Base-by-base conservation (phyloP, 2,113 vertebrate genomes). In the Chionis minor region DNA sequence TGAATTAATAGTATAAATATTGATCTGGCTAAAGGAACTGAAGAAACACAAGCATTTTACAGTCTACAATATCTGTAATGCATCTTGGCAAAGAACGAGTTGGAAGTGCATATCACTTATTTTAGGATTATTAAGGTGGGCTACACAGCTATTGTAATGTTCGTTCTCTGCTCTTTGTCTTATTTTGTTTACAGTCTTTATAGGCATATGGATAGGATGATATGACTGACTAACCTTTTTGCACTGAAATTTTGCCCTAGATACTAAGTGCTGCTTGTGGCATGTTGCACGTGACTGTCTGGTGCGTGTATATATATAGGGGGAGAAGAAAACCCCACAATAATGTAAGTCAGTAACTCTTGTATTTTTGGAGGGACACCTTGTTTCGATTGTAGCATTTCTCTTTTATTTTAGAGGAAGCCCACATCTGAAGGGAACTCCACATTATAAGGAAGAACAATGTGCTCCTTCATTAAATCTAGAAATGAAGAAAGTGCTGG, bases 371-470 rank as follows among this genome's bases (percentile, higher is more conserved):
- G 27, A 33, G 13, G 10, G 10, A 45, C 9, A 45, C 6, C 17
- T 42, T 73, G 22, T 72, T 93, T 77, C 56, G 85, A 3, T 23
- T 87, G 12, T 26, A 65, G 3, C 84, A 70, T 63, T 94, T 67
- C 83, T 88, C 18, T 88, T 92, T 86, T 84, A 58, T 93, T 95
- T 78, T 97, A 99, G 99, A 98, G 99, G 99, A 96, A 99, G 99
- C 90, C 97, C 98, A 35, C 99, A 99, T 94, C 96, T 99, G 75
- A 99, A 99, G 95, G 98, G 99, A 88, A 98, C 98, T 49, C 99
- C 98, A 6, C 99, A 99, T 91, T 99, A 99, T 88, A 99, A 99
- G 92, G 99, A 99, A 97, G 99, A 99, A 94, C 99, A 99, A 38
- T 99, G 99, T 95, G 99, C 99, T 94, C 99, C 99, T 10, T 99